These are phyloP conservation scores for Macrocentrus cingulum DNA, from an alignment of 1,140 invertebrate genomes.

Conservation along the genomic window DNA sequence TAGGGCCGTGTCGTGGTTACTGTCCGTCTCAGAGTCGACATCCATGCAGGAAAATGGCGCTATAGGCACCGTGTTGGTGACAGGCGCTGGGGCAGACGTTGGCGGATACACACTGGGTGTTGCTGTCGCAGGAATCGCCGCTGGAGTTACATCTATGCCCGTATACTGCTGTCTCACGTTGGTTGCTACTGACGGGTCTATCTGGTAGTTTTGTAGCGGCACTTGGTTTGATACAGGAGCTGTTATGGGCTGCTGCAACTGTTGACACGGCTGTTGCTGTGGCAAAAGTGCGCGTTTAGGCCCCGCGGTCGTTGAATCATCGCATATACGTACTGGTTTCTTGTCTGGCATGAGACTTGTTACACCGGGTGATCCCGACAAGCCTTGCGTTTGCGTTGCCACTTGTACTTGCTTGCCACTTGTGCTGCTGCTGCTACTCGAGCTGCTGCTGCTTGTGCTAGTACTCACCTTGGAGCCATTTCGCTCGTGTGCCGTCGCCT, in stretches of 20 bases:
- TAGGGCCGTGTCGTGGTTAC: conserved; percentile 96
- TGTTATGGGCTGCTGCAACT: conserved; percentile 23
- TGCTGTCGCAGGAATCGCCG: conserved; percentile 25
- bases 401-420: conserved; percentile 61
- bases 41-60: conserved; percentile 74
- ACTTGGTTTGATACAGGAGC: conserved; percentile 4
- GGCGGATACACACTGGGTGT: conserved; percentile 29
- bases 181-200: conserved; percentile 31
- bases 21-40: conserved; percentile 95
- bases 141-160: conserved; percentile 35
- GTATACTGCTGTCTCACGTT: conserved; percentile 39
- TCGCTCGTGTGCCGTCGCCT: neutral
- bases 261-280: conserved; percentile 48
- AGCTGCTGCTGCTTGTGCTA: conserved; percentile 31
- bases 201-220: conserved; percentile 31
- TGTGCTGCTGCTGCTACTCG: conserved; percentile 30
- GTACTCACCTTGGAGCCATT: conserved; percentile 23
- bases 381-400: conserved; percentile 62
- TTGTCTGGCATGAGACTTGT: conserved; percentile 44
- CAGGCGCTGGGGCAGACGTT: conserved; percentile 30
- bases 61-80: conserved; percentile 55
- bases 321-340: conserved; percentile 51
- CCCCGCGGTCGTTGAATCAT: conserved; percentile 47
- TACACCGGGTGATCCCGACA: conserved; percentile 46
- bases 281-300: conserved; percentile 54